Conservation (phyloP, 2,797 vertebrate species). For the Peromyscus aztecus region DNA sequence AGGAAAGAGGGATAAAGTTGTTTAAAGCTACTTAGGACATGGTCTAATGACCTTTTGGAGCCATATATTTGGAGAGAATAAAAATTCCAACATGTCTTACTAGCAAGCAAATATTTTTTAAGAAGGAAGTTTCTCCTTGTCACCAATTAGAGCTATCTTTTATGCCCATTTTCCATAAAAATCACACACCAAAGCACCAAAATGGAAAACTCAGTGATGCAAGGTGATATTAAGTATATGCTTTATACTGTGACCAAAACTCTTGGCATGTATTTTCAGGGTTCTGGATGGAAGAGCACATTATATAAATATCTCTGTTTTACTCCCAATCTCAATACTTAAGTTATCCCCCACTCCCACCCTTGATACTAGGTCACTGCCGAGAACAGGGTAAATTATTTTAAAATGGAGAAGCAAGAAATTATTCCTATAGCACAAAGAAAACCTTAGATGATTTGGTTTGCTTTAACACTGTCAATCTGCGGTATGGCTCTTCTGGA, state of each 20-base stretch:
- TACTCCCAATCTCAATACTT: background rate
- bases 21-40: background rate
- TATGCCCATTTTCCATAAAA: background rate
- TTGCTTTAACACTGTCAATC: background rate
- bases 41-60: background rate
- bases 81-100: slow-evolving; percentile 24
- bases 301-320: background rate
- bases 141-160: background rate
- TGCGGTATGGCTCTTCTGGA: background rate
- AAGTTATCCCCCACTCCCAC: background rate
- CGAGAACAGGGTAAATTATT: slow-evolving; percentile 33
- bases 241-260: slow-evolving; percentile 35
- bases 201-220: background rate
- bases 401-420: slow-evolving; percentile 17
- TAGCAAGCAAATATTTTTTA: slow-evolving; percentile 36
- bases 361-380: background rate
- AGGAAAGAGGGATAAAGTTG: background rate
- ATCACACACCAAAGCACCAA: background rate
- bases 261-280: background rate
- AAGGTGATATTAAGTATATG: background rate
- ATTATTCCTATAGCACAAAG: background rate
- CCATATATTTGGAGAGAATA: background rate
- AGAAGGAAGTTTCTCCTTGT: background rate
- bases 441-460: background rate
- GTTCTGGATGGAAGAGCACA: background rate